These are phyloP conservation scores for Linnaemya tessellans DNA, from an alignment of 2,888 invertebrate species.

Conservation along the genomic window DNA sequence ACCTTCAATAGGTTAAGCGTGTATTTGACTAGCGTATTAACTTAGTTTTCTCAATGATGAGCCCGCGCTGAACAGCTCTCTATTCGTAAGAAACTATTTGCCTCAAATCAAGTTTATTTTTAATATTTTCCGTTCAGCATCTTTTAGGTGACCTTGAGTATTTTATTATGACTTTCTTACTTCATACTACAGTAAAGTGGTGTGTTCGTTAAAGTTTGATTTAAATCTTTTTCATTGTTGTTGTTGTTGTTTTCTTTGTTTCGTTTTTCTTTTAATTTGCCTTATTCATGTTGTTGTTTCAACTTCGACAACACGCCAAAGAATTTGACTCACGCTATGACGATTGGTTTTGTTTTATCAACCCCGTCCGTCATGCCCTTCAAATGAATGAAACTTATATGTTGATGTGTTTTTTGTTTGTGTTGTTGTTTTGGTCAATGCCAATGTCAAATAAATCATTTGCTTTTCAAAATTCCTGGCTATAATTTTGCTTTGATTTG, in stretches of 20 bases:
- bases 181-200: conserved; percentile 30
- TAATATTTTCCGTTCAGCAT: conserved; percentile 4
- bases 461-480: conserved; percentile 20
- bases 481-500: conserved; percentile 21
- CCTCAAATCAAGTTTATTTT: conserved; percentile 2
- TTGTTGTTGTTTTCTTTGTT: background rate
- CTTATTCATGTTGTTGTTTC: conserved; percentile 14
- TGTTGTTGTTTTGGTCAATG: conserved; percentile 77
- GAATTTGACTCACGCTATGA: conserved; percentile 53
- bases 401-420: conserved; percentile 29
- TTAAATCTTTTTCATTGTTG: conserved; percentile 44
- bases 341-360: conserved; percentile 34
- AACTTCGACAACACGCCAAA: conserved; percentile 20
- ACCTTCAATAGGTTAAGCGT: background rate
- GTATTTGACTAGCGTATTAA: background rate
- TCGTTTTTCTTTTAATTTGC: background rate
- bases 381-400: conserved; percentile 1
- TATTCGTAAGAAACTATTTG: background rate
- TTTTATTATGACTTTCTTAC: conserved; percentile 61
- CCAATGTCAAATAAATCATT: conserved; percentile 78
- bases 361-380: conserved; percentile 41
- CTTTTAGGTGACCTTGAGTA: conserved; percentile 77
- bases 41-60: background rate
- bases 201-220: conserved; percentile 58
- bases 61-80: background rate